These are phyloP conservation scores for Hipparchia sbordonii DNA, from an alignment of 2,888 invertebrate species.

Conservation along the genomic window DNA sequence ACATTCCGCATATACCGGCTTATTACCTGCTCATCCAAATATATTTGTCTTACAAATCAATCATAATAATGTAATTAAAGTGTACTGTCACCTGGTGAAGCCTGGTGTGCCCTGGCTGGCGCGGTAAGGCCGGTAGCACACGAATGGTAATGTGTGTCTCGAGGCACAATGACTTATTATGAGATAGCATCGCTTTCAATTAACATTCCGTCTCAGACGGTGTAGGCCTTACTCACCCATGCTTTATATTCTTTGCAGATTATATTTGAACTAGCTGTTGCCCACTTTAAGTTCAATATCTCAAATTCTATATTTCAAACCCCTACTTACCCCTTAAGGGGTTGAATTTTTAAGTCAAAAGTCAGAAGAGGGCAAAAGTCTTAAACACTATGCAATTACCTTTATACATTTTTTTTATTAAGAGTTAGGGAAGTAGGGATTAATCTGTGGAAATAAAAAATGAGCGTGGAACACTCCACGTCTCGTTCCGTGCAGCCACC, in stretches of 20 bases:
- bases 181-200: conserved; percentile 76
- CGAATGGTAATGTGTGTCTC: conserved; percentile 51
- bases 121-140: conserved; percentile 53
- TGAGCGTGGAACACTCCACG: conserved; percentile 32
- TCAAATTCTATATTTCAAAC: too few species aligned
- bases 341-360: too few species aligned
- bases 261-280: too few species aligned
- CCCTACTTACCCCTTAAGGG: too few species aligned
- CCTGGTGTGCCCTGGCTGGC: conserved; percentile 5
- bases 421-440: neutral
- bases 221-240: conserved; percentile 31
- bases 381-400: too few species aligned
- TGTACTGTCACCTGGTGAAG: conserved; percentile 23
- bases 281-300: too few species aligned
- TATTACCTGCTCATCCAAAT: neutral
- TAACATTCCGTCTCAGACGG: conserved; percentile 66
- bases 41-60: conserved; percentile 15
- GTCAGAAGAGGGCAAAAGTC: too few species aligned
- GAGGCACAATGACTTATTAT: conserved; percentile 75
- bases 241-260: neutral
- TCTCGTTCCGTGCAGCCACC: conserved; percentile 44
- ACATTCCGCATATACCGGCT: neutral
- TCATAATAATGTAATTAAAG: conserved; percentile 22
- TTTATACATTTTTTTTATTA: neutral
- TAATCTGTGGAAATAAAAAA: neutral